Evolutionary conservation across 2,888 invertebrate species (phyloP), one percentile per base, ranked within the genome.

Genomic region (Acheta domesticus): DNA sequence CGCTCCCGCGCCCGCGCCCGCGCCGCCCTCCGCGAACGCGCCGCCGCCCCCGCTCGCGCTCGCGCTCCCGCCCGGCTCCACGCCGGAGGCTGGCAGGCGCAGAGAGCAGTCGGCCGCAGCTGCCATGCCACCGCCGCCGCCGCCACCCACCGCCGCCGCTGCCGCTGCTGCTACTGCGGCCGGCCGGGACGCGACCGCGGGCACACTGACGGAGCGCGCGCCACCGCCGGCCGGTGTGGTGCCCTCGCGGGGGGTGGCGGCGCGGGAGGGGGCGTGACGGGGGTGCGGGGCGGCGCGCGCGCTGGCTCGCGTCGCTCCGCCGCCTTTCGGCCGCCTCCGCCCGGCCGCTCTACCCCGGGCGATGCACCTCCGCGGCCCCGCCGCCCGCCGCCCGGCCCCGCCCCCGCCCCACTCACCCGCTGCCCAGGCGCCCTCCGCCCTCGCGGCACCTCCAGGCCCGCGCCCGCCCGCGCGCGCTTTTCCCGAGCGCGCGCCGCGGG

Each of bases 141-240:
- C 74, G 3, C n/a, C n/a, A n/a, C 74, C 73, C 14, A 80, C 20
- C 80, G 75, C 79, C 83, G 62, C 62, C 2, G 62, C 62, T 2
- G 62, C 62, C 5, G 62, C 62, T 62, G 62, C 12, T 62, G 62
- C 77, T 81, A 81, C 73, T 82, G 83, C 76, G 80, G 82, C n/a
- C 80, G 81, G 84, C 76, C 81, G 80, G 80, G 78, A 76, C 62
- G 77, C 79, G 62, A 76, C 48, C 20, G 76, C 48, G 12, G 49
- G 77, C 81, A 80, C 77, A 80, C 80, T 75, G 62, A n/a, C 14
- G 62, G 62, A 19, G 14, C 62, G 62, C 14, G 62, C 16, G 62
- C 62, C 16, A 14, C 62, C 79, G 80, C 78, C 21, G 62, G 36
- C 78, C 78, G n/a, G 77, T 16, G 76, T 79, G 23, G 78, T 78